Percentiles rank a stretch among this genome's conserved stretches.
Evolutionary conservation across 2,888 invertebrate species (phyloP).

Genomic region (Drosophila heteroneura): DNA sequence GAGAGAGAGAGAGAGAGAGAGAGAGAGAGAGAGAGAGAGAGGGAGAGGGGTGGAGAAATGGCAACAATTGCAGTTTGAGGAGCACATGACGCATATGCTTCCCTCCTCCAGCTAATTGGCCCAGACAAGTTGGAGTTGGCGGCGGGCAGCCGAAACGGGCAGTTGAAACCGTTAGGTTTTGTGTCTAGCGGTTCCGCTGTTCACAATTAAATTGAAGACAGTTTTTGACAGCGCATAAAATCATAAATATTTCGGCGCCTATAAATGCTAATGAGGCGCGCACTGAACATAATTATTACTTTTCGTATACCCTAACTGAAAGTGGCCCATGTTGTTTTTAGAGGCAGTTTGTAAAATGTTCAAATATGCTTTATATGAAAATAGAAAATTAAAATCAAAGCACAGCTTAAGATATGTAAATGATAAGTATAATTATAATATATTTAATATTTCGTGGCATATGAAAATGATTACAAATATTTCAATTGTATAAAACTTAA

Average conservation of each 20-base stretch:
- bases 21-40: too few relatives aligned
- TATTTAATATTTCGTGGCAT: neutral
- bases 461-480: neutral
- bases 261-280: slow-evolving; percentile 71
- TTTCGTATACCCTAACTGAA: slow-evolving; percentile 12
- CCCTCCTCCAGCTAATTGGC: slow-evolving; percentile 35
- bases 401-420: neutral
- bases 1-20: neutral
- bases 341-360: neutral
- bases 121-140: neutral
- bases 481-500: rapidly evolving
- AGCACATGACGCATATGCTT: slow-evolving; percentile 45
- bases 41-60: neutral
- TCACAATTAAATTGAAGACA: slow-evolving; percentile 31
- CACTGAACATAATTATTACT: slow-evolving; percentile 47
- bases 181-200: slow-evolving; percentile 15
- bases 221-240: slow-evolving; percentile 44
- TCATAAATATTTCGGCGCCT: slow-evolving; percentile 64
- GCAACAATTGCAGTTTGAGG: slow-evolving; percentile 1
- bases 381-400: neutral
- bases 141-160: neutral
- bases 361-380: neutral
- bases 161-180: neutral
- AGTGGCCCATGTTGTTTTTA: neutral
- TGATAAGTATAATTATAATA: neutral